phyloP scores from a whole-genome alignment of 2,797 vertebrate species.

The Orientallactaga sibirica region DNA sequence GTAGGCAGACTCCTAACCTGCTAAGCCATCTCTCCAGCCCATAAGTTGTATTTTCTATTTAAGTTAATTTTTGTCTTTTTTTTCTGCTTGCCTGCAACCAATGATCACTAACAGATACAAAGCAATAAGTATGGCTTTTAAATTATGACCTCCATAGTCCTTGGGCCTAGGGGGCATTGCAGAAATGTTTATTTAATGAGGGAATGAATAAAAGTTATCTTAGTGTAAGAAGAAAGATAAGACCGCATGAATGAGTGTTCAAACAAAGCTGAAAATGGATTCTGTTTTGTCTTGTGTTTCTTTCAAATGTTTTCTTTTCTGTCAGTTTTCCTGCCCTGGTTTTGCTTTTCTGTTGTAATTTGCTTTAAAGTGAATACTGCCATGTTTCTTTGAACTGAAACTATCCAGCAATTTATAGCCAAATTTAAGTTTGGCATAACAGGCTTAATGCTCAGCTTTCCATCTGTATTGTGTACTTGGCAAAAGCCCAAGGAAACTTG shows the following conservation, averaged over 20 bases:
- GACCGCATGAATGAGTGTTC: conserved; percentile 57
- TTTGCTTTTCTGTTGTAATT: conserved; percentile 72
- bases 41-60: not conserved
- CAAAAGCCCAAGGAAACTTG: conserved; percentile 74
- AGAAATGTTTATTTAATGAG: conserved; percentile 79
- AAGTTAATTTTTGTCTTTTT: not conserved
- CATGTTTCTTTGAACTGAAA: conserved; percentile 79
- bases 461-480: conserved; percentile 75
- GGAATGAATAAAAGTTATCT: conserved; percentile 75
- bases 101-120: conserved; percentile 32
- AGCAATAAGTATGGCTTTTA: conserved; percentile 57
- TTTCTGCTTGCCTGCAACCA: conserved; percentile 40
- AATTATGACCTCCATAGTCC: conserved; percentile 72
- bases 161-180: conserved; percentile 33
- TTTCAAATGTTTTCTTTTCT: conserved; percentile 54
- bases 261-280: conserved; percentile 38
- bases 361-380: conserved; percentile 77
- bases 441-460: conserved; percentile 76
- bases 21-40: no score
- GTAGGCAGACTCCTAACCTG: no score
- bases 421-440: conserved; percentile 83
- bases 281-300: conserved; percentile 51
- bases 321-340: not conserved
- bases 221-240: conserved; percentile 64
- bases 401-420: conserved; percentile 74